Evolutionary conservation across 2,888 invertebrate genomes (phyloP).

Genomic region (Parthenolecanium corni): DNA sequence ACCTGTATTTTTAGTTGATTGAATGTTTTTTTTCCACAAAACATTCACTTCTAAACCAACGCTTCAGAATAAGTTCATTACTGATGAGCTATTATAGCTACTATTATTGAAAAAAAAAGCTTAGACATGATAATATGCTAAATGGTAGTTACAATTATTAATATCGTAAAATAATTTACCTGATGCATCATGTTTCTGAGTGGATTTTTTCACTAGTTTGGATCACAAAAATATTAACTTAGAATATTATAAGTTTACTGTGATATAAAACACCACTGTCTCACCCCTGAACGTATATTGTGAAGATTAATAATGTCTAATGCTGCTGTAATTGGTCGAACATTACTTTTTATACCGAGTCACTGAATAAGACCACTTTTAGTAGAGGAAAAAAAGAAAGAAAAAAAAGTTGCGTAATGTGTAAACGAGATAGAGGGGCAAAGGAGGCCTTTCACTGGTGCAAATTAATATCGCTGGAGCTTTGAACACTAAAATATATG

Average conservation of each 20-base stretch:
- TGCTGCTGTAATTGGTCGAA: conserved; percentile 13
- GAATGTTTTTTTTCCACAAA: too few species aligned
- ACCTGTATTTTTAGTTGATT: too few species aligned
- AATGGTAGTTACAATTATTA: too few species aligned
- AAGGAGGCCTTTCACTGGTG: conserved; percentile 20
- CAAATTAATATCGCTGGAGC: conserved; percentile 16
- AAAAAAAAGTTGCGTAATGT: conserved; percentile 14
- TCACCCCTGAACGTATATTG: conserved; percentile 7
- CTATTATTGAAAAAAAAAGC: too few species aligned
- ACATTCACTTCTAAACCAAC: too few species aligned
- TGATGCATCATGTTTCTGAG: conserved; percentile 7
- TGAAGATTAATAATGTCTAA: conserved; percentile 10
- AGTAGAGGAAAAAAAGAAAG: neutral
- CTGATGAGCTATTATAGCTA: too few species aligned
- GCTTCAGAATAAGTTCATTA: too few species aligned
- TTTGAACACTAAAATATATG: conserved; percentile 13
- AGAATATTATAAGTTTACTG: too few species aligned
- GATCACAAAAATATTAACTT: too few species aligned
- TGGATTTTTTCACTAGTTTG: neutral
- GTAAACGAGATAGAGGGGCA: conserved; percentile 8
- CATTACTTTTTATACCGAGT: conserved; percentile 18
- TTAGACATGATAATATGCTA: too few species aligned
- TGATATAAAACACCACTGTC: neutral
- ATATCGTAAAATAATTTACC: neutral
- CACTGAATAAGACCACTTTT: conserved; percentile 12